Conservation (phyloP, 2,888 invertebrate genomes). For the Aromia moschata region DNA sequence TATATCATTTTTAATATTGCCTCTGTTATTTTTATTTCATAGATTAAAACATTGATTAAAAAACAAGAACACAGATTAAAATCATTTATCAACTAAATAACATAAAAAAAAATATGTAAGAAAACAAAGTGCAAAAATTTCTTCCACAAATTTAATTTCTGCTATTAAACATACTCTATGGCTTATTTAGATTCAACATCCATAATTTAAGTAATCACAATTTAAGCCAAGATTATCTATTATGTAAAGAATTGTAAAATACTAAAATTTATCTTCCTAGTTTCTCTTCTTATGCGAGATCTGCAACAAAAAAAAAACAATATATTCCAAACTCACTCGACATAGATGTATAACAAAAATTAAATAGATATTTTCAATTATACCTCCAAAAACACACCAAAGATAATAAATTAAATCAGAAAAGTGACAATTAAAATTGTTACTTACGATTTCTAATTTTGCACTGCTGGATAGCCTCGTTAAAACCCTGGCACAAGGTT, state of each 20-base stretch:
- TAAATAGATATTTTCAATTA: too few species aligned
- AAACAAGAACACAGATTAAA: too few species aligned
- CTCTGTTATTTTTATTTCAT: too few species aligned
- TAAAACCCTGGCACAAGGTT: conserved; percentile 94
- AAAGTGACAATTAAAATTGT: neutral
- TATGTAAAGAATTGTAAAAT: neutral
- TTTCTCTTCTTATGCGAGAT: conserved; percentile 8
- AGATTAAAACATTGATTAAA: too few species aligned
- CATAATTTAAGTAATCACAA: conserved; percentile 2
- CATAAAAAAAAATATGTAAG: neutral
- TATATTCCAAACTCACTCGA: neutral
- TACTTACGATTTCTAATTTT: conserved; percentile 78
- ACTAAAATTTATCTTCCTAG: conserved; percentile 14
- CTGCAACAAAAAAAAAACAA: conserved; percentile 7
- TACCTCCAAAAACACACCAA: too few species aligned
- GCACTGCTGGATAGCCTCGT: conserved; percentile 96
- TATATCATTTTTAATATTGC: too few species aligned
- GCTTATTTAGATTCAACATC: neutral
- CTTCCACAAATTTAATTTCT: neutral
- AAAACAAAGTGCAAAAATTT: conserved; percentile 1
- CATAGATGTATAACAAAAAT: too few species aligned
- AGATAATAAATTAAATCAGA: too few species aligned
- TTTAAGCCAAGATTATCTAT: conserved; percentile 4
- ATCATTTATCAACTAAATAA: conserved; percentile 7
- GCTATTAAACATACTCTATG: neutral